phyloP scores from a whole-genome alignment of 2,113 vertebrate genomes.

The Cercopithecus mona region DNA sequence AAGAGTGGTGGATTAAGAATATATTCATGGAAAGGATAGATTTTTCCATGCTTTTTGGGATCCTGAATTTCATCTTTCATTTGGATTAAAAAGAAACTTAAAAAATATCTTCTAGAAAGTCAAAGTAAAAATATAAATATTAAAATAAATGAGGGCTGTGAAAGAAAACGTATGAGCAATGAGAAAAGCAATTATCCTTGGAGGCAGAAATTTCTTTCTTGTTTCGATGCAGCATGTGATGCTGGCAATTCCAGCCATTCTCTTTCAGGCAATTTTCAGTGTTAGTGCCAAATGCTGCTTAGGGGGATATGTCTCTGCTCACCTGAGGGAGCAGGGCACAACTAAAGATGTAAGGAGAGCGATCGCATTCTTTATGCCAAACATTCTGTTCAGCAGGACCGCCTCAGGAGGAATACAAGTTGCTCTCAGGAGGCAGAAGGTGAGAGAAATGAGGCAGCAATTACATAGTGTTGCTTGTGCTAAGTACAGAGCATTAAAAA shows the following conservation, averaged over 20 bases:
- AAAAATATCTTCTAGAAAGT: slow-evolving; percentile 61
- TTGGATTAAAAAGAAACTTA: slow-evolving; percentile 30
- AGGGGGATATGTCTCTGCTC: background rate
- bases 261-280: slow-evolving; percentile 57
- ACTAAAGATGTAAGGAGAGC: background rate
- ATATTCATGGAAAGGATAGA: background rate
- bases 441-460: slow-evolving; percentile 50
- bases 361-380: background rate
- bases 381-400: slow-evolving; percentile 22
- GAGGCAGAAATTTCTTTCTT: slow-evolving; percentile 62
- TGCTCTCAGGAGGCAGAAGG: slow-evolving; percentile 33
- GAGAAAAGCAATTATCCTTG: slow-evolving; percentile 67
- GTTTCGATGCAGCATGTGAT: slow-evolving; percentile 34
- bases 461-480: background rate
- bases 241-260: slow-evolving; percentile 60
- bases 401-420: slow-evolving; percentile 36
- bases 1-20: slow-evolving; percentile 36
- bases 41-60: background rate
- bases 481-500: slow-evolving; percentile 33
- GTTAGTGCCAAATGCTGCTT: background rate
- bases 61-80: slow-evolving; percentile 62
- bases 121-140: slow-evolving; percentile 50
- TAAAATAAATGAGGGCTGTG: slow-evolving; percentile 54
- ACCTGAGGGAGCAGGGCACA: slow-evolving; percentile 1
- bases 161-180: slow-evolving; percentile 26